Evolutionary conservation across 2,888 invertebrate genomes (phyloP), one percentile per base, ranked within the genome.

Genomic region (Panzeria rudis): DNA sequence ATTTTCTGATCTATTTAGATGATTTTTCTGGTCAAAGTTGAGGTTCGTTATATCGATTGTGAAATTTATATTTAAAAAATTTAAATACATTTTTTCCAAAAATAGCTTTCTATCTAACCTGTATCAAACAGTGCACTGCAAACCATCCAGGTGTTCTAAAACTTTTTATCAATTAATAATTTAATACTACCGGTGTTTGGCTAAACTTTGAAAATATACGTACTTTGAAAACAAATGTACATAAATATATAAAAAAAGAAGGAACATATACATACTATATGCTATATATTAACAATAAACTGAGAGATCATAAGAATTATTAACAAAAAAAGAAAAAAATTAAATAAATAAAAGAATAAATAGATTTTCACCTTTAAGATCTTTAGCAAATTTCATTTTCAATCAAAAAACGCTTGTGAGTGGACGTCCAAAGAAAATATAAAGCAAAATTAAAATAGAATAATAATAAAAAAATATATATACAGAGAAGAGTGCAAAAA

Each of bases 351-450:
- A 61, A 56, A 56, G 35, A 83, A 66, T 66, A 79, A 83, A 64
- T 56, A 52, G 52, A 66, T 71, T 79, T 85, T 75, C 78, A 85
- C 77, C 85, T 75, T 82, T 68, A 64, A 66, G 75, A 66, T 32
- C 25, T 50, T 47, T 7, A 59, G 59, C 9, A 66, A 59, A 38
- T 88, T 90, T 90, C 89, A 90, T 91, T 91, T 90, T 91, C 89
- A 88, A 86, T 88, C 87, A 87, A 86, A 88, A 88, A 88, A 88
- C 88, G 90, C 87, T 89, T 88, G 90, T 88, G 91, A 91, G 88
- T 89, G 88, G 91, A 89, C 90, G 90, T 89, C 87, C 20, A 32
- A 78, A 35, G 64, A 35, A 81, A 68, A 56, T 59, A 23, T 23
- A 56, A 23, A 29, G 5, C 8, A 71, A 52, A 64, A 38, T 61